Conservation (phyloP, 2,888 invertebrate genomes). For the Hipparchia semele region DNA sequence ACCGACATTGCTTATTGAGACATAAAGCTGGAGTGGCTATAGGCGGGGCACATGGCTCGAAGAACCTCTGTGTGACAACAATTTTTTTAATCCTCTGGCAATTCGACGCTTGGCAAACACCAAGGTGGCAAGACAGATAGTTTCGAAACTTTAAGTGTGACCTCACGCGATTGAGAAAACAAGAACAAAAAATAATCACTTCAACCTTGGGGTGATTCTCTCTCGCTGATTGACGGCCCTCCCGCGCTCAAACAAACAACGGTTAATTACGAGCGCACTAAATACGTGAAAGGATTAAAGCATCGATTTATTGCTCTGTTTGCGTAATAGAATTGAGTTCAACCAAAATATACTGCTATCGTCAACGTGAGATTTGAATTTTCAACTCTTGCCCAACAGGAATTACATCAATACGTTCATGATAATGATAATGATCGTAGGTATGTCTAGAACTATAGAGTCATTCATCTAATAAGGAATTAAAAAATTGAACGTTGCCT, state of each 20-base stretch:
- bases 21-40: too few species aligned
- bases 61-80: too few species aligned
- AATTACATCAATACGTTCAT: not conserved
- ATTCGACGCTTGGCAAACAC: not conserved
- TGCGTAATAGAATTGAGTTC: constrained; percentile 27
- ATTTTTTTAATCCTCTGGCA: not conserved
- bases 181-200: constrained; percentile 48
- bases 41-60: too few species aligned
- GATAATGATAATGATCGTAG: not conserved
- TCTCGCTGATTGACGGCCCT: constrained; percentile 42
- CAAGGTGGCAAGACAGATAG: not conserved
- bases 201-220: constrained; percentile 47
- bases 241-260: constrained; percentile 41
- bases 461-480: not conserved
- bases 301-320: constrained; percentile 27
- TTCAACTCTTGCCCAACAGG: constrained; percentile 18
- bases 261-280: constrained; percentile 39
- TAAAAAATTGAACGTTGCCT: not conserved
- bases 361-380: constrained; percentile 5
- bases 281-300: constrained; percentile 32
- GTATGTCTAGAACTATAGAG: not conserved
- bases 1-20: too few species aligned
- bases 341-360: constrained; percentile 15
- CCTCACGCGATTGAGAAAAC: constrained; percentile 44
- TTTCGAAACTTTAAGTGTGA: constrained; percentile 34